Evolutionary conservation across 2,797 vertebrate genomes (phyloP).

Genomic region (Botia kubotai): DNA sequence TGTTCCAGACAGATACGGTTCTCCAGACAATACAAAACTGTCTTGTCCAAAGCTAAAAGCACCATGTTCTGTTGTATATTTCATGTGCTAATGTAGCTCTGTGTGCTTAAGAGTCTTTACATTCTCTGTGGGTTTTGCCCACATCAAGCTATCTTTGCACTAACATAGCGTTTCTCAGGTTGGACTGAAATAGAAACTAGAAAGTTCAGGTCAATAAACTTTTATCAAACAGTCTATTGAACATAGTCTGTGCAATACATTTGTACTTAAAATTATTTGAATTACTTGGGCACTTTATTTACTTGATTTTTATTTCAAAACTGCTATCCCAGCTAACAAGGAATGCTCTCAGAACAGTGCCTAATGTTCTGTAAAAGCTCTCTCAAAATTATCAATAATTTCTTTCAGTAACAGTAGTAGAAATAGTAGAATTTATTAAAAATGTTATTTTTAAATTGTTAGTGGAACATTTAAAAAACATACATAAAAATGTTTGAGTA

Average conservation of each 20-base stretch:
- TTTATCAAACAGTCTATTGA: background rate
- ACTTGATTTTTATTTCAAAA: background rate
- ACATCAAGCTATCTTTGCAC: background rate
- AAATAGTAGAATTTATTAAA: too few relatives aligned
- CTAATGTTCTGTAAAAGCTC: too few relatives aligned
- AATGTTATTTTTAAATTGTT: too few relatives aligned
- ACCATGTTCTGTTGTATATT: constrained; percentile 10
- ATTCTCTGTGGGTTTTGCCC: constrained; percentile 8
- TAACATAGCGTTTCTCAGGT: background rate
- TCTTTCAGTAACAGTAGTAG: too few relatives aligned
- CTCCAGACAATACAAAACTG: constrained; percentile 18
- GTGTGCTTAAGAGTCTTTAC: background rate
- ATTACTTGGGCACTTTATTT: background rate
- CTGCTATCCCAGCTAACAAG: too few relatives aligned
- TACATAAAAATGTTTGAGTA: background rate
- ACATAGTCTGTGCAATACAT: background rate
- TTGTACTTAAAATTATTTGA: background rate
- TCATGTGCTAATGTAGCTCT: constrained; percentile 1
- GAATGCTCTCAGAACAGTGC: too few relatives aligned
- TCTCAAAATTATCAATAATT: too few relatives aligned
- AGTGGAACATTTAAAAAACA: too few relatives aligned
- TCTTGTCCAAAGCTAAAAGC: constrained; percentile 25
- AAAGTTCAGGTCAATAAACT: background rate
- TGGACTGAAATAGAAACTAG: constrained; percentile 1
- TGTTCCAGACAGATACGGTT: background rate